A percentile compares a stretch with the other conserved stretches of the same genome.
Conservation (phyloP, 1,140 invertebrate species). For the Nymphalis io region DNA sequence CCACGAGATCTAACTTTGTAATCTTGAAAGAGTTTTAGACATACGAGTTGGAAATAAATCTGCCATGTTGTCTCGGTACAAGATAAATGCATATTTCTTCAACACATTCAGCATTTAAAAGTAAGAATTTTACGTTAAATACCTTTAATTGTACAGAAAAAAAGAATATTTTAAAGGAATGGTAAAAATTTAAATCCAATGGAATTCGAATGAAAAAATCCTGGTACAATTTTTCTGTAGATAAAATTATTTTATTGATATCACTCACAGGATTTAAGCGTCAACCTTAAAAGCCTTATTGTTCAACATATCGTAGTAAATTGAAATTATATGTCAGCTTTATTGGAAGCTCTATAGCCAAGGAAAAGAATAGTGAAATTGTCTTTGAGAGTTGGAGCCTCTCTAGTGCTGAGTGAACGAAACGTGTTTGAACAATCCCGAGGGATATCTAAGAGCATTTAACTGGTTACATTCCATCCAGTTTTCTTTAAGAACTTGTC, state of each 20-base stretch:
- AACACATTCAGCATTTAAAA: constrained; percentile 22
- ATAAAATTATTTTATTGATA: no score
- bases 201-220: no score
- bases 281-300: no score
- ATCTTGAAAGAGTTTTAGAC: constrained; percentile 66
- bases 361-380: constrained; percentile 62
- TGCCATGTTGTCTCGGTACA: constrained; percentile 38
- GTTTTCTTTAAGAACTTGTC: constrained; percentile 50
- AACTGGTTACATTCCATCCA: constrained; percentile 56
- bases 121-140: not conserved
- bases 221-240: no score
- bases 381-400: constrained; percentile 63
- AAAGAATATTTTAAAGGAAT: not conserved
- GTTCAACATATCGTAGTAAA: constrained; percentile 13
- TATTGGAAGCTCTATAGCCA: constrained; percentile 14
- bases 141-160: not conserved
- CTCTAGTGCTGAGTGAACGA: constrained; percentile 62
- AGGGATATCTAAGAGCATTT: constrained; percentile 55
- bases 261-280: not conserved
- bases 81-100: constrained; percentile 48
- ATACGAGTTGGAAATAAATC: constrained; percentile 52
- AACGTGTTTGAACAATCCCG: constrained; percentile 61
- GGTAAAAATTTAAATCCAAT: not conserved
- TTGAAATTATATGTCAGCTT: constrained; percentile 24
- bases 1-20: constrained; percentile 60